Conservation (phyloP, 2,888 invertebrate species). For the Bugulina stolonifera region DNA sequence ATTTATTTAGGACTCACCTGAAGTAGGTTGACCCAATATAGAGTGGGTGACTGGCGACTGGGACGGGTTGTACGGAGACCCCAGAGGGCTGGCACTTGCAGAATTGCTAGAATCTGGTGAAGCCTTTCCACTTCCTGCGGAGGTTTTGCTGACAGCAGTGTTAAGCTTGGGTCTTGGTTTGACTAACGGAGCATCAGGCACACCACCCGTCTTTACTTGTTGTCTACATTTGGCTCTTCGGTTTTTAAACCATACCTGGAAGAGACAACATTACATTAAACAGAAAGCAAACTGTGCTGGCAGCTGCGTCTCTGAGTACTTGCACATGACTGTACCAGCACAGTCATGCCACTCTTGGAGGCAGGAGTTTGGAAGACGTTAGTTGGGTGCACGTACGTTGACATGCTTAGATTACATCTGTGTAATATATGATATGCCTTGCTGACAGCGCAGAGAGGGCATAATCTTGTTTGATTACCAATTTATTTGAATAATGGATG, state of each 20-base stretch:
- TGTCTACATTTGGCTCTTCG: constrained; percentile 93
- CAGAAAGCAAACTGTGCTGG: no score
- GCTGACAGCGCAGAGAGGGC: not conserved
- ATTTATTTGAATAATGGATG: constrained; percentile 7
- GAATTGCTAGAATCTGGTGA: constrained; percentile 12
- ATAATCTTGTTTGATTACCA: not conserved
- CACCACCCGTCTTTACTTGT: constrained; percentile 57
- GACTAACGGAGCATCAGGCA: not conserved
- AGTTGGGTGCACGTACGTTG: no score
- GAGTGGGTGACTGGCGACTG: not conserved
- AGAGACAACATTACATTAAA: no score
- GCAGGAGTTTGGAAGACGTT: no score
- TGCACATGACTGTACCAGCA: no score
- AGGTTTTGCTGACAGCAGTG: constrained; percentile 8
- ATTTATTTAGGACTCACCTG: constrained; percentile 13
- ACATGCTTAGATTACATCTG: not conserved
- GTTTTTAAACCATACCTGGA: constrained; percentile 98
- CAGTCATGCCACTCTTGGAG: no score
- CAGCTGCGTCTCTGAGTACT: no score
- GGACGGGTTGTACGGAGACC: not conserved
- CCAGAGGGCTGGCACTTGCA: not conserved
- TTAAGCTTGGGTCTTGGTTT: constrained; percentile 16
- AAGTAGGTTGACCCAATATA: not conserved
- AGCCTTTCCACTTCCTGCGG: not conserved
- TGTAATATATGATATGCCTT: not conserved